Percentiles rank a stretch among this genome's conserved stretches.
phyloP scores from a whole-genome alignment of 2,113 vertebrate species.

The Astatoreochromis straeleni region DNA sequence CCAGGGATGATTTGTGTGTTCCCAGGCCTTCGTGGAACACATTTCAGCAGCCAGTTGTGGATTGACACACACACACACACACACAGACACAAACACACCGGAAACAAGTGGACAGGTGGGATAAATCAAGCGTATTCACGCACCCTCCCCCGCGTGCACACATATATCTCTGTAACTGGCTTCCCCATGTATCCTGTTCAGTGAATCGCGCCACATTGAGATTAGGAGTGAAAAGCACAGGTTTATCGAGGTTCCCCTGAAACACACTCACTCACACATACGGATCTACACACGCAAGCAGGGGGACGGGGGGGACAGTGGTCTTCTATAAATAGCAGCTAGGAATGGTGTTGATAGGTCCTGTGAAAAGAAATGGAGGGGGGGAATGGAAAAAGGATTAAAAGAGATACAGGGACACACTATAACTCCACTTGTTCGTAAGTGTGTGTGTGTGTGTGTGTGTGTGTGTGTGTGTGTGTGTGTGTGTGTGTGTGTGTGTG shows the following conservation, averaged over 20 bases:
- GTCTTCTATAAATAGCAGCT: slow-evolving; percentile 66
- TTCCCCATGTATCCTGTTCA: slow-evolving; percentile 40
- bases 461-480: background rate
- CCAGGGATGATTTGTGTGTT: slow-evolving; percentile 43
- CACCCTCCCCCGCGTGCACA: background rate
- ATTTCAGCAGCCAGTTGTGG: slow-evolving; percentile 26
- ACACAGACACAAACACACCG: background rate
- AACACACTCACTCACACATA: slow-evolving; percentile 2
- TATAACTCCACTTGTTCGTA: slow-evolving; percentile 24
- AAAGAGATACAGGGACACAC: slow-evolving; percentile 56
- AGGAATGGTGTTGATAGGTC: slow-evolving; percentile 72
- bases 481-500: background rate
- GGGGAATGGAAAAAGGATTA: slow-evolving; percentile 71
- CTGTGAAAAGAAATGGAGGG: slow-evolving; percentile 63
- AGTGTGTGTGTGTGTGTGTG: background rate
- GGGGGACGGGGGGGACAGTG: slow-evolving; percentile 41
- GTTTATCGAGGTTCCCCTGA: slow-evolving; percentile 39
- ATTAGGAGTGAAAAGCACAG: slow-evolving; percentile 39
- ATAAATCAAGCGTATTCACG: slow-evolving; percentile 34
- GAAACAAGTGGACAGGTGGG: slow-evolving; percentile 60
- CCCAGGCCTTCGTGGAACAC: slow-evolving; percentile 42
- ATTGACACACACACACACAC: background rate
- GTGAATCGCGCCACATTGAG: slow-evolving; percentile 27
- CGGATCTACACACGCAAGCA: slow-evolving; percentile 16
- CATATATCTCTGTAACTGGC: slow-evolving; percentile 29